A percentile compares a stretch with the other conserved stretches of the same genome.
phyloP scores from a whole-genome alignment of 2,888 invertebrate genomes.

The Neoscelio sp. region DNA sequence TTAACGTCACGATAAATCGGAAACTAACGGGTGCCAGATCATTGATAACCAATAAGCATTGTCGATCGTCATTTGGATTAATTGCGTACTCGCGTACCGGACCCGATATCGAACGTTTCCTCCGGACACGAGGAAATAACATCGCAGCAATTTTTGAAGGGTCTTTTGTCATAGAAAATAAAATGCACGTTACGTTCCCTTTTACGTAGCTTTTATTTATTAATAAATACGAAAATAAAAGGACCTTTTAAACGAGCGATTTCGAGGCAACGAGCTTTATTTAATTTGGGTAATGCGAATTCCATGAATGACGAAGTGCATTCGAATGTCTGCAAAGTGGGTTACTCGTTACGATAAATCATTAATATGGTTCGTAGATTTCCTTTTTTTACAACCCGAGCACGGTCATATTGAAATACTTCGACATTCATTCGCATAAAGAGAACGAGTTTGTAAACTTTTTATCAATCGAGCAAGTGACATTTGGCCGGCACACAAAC shows the following conservation, averaged over 20 bases:
- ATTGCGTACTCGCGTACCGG: constrained; percentile 51
- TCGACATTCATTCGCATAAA: constrained; percentile 46
- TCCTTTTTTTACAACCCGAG: constrained; percentile 17
- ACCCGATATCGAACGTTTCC: constrained; percentile 52
- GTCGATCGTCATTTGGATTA: constrained; percentile 65
- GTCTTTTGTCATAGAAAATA: constrained; percentile 30
- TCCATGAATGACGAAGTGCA: constrained; percentile 22
- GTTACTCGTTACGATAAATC: constrained; percentile 48
- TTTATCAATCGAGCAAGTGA: constrained; percentile 56
- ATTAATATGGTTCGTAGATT: constrained; percentile 24
- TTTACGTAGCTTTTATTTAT: too few species aligned
- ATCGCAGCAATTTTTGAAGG: constrained; percentile 17
- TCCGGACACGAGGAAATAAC: constrained; percentile 47
- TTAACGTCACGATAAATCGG: constrained; percentile 68
- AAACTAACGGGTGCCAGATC: constrained; percentile 66
- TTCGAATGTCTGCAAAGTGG: constrained; percentile 12
- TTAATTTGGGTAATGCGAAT: background rate
- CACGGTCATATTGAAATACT: constrained; percentile 48
- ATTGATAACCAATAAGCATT: constrained; percentile 61
- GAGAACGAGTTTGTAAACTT: constrained; percentile 52
- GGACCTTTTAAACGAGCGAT: too few species aligned
- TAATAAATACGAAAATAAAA: too few species aligned
- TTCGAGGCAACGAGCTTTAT: background rate
- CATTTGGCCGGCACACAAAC: constrained; percentile 52
- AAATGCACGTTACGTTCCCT: constrained; percentile 8